Evolutionary conservation across 2,113 vertebrate genomes (phyloP).

Genomic region (Rafetus swinhoei): DNA sequence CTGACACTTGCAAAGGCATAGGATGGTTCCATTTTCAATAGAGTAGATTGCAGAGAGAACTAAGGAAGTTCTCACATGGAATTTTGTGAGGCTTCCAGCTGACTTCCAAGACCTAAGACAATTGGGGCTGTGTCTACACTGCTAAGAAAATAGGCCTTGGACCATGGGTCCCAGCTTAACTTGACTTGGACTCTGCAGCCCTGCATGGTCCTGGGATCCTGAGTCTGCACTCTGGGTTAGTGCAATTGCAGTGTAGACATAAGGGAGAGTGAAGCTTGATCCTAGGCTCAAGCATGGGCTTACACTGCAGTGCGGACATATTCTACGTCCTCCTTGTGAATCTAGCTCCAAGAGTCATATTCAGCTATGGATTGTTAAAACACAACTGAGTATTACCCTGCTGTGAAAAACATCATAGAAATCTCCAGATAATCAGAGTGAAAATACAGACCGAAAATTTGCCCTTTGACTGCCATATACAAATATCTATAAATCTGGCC

Average conservation of each 20-base stretch:
- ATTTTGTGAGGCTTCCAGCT: not conserved
- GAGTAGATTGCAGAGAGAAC: not conserved
- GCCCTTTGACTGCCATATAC: not conserved
- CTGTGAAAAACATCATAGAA: not conserved
- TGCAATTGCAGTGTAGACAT: not conserved
- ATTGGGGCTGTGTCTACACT: not conserved
- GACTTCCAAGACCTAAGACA: not conserved
- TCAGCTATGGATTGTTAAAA: not conserved
- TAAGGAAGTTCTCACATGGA: not conserved
- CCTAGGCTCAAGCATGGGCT: not conserved
- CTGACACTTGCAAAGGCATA: not conserved
- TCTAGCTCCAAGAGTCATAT: not conserved
- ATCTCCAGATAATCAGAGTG: not conserved
- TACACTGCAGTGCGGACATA: not conserved
- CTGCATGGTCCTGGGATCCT: not conserved
- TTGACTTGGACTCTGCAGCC: not conserved
- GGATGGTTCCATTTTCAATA: not conserved
- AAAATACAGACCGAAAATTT: not conserved
- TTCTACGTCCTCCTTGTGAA: not conserved
- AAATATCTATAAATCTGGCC: fast-evolving
- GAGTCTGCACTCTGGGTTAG: not conserved
- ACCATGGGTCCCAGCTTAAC: not conserved
- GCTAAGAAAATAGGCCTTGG: not conserved
- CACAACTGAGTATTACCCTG: fast-evolving
- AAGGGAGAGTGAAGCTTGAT: not conserved